Evolutionary conservation across 30 jellyfish, hydroid and myxozoan genomes (phyloP).

Genomic region (Mastigias papua): DNA sequence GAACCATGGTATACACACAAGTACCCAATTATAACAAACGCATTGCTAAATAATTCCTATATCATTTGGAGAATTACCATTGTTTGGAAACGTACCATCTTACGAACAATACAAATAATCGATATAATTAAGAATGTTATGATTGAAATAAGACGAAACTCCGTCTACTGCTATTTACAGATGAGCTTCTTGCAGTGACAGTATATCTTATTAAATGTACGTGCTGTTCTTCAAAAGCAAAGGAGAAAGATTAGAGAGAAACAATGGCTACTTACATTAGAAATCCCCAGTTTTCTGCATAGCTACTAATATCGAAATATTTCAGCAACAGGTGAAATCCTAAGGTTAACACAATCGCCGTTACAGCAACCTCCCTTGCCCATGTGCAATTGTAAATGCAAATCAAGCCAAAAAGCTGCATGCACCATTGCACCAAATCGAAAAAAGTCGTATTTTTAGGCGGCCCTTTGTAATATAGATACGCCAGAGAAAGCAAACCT

Average conservation of each 20-base stretch:
- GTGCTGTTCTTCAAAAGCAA: too few species aligned
- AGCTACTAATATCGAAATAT: conserved; percentile 11
- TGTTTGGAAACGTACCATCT: too few species aligned
- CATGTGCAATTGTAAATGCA: conserved; percentile 77
- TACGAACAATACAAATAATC: too few species aligned
- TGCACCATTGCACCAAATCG: conserved; percentile 83
- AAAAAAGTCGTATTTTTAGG: conserved; percentile 70
- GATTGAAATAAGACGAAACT: too few species aligned
- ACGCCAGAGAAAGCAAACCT: conserved; percentile 84
- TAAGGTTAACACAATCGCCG: conserved; percentile 64
- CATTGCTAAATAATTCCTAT: too few species aligned
- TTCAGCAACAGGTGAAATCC: conserved; percentile 3
- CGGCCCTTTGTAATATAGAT: conserved; percentile 90
- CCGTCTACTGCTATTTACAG: too few species aligned
- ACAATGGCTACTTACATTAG: conserved; percentile 29
- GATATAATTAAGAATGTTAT: too few species aligned
- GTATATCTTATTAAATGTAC: too few species aligned
- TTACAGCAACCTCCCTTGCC: conserved; percentile 85
- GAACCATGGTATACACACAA: too few species aligned
- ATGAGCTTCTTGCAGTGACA: too few species aligned
- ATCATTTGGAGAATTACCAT: too few species aligned
- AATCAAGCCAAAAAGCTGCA: conserved; percentile 82
- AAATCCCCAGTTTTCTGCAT: neutral
- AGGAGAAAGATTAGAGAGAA: neutral
- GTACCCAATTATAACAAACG: too few species aligned